A percentile compares a stretch with the other conserved stretches of the same genome.
Evolutionary conservation across 2,888 invertebrate genomes (phyloP).

Genomic region (Pimpla rufipes): DNA sequence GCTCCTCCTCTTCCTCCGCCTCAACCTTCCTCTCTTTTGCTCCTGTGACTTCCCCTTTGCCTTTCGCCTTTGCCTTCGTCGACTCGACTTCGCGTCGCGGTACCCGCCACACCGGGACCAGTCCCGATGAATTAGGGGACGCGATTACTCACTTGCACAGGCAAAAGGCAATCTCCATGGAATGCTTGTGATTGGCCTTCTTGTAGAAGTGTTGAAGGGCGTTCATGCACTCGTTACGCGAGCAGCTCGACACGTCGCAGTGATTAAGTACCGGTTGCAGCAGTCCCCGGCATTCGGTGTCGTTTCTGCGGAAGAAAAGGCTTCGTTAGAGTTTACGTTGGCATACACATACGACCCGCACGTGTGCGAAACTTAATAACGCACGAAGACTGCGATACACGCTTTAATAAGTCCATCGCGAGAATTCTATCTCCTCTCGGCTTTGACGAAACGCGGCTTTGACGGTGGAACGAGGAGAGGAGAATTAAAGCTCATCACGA

Average conservation of each 20-base stretch:
- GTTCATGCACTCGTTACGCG: conserved; percentile 95
- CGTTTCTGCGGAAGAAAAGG: conserved; percentile 87
- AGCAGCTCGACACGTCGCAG: conserved; percentile 92
- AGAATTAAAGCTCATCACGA: conserved; percentile 25
- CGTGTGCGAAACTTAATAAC: conserved; percentile 26
- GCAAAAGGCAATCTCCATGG: conserved; percentile 96
- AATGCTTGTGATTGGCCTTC: conserved; percentile 92
- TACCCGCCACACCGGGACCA: conserved; percentile 32
- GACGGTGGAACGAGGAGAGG: background rate
- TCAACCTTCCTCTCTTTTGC: conserved; percentile 5
- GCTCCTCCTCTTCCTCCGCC: background rate
- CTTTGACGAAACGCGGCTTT: background rate
- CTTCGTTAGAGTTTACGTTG: conserved; percentile 14
- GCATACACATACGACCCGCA: background rate
- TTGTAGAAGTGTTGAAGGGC: conserved; percentile 95
- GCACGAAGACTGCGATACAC: background rate
- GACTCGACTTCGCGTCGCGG: conserved; percentile 15
- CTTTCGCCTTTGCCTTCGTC: background rate
- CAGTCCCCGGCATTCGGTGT: conserved; percentile 92
- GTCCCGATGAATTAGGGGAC: conserved; percentile 65
- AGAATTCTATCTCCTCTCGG: background rate
- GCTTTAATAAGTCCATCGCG: background rate
- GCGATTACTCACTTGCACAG: conserved; percentile 93
- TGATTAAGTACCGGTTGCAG: conserved; percentile 94
- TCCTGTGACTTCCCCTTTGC: conserved; percentile 22